Conservation (phyloP, 2,888 invertebrate genomes). For the Mesoligia furuncula region DNA sequence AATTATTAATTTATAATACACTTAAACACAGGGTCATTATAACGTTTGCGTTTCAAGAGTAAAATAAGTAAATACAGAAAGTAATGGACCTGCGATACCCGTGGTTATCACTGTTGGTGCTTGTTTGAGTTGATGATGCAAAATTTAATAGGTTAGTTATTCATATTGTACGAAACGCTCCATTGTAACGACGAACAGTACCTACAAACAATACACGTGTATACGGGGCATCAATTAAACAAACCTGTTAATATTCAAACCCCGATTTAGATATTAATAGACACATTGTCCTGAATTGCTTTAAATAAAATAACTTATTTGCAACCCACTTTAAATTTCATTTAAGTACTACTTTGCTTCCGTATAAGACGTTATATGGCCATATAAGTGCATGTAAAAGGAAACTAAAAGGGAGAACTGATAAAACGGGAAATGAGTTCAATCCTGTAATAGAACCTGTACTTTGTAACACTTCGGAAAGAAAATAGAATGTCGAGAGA, state of each 20-base stretch:
- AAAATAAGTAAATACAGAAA: constrained; percentile 43
- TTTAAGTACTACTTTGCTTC: constrained; percentile 15
- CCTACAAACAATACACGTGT: constrained; percentile 8
- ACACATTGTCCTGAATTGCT: constrained; percentile 2
- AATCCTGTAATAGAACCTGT: constrained; percentile 31
- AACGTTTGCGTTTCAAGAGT: constrained; percentile 21
- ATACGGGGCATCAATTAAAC: constrained; percentile 16
- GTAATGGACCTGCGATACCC: constrained; percentile 11
- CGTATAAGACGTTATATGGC: constrained; percentile 20
- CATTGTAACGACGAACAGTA: constrained; percentile 21
- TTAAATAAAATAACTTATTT: constrained; percentile 13
- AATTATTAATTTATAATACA: constrained; percentile 29
- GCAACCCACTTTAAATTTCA: constrained; percentile 21
- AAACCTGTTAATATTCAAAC: constrained; percentile 32
- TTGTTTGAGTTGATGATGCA: constrained; percentile 35
- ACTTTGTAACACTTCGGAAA: constrained; percentile 26
- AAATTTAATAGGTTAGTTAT: constrained; percentile 33
- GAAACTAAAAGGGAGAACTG: constrained; percentile 31
- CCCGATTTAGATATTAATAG: constrained; percentile 1
- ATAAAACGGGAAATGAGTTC: constrained; percentile 32
- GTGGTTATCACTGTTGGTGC: constrained; percentile 4
- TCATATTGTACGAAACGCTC: constrained; percentile 31
- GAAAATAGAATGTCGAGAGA: constrained; percentile 41
- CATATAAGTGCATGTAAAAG: constrained; percentile 33
- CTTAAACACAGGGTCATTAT: constrained; percentile 27